phyloP scores from a whole-genome alignment of 2,888 invertebrate genomes.

The Margaritifera margaritifera region DNA sequence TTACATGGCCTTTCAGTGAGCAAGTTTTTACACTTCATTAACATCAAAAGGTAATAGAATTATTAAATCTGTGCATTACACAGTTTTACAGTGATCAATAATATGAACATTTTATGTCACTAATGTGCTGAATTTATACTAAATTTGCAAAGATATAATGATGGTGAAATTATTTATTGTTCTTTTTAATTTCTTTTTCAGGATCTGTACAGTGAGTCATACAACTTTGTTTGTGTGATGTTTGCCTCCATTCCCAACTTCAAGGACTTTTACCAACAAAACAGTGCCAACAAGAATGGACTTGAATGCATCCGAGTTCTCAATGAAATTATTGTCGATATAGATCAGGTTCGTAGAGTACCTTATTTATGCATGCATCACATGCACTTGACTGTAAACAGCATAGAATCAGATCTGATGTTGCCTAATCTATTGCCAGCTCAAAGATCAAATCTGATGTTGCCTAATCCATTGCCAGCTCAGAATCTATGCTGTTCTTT shows the following conservation, averaged over 20 bases:
- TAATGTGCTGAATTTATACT: too few relatives aligned
- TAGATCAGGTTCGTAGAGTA: slow-evolving; percentile 85
- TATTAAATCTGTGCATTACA: too few relatives aligned
- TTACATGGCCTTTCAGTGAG: too few relatives aligned
- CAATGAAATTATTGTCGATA: slow-evolving; percentile 98
- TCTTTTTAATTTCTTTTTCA: slow-evolving; percentile 73
- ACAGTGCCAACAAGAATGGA: slow-evolving; percentile 96
- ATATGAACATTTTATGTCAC: too few relatives aligned
- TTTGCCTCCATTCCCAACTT: slow-evolving; percentile 99
- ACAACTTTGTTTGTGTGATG: slow-evolving; percentile 95
- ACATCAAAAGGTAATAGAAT: too few relatives aligned
- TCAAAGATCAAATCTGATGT: neutral
- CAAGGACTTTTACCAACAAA: slow-evolving; percentile 96
- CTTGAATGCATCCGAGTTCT: slow-evolving; percentile 92
- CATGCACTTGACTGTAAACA: too few relatives aligned
- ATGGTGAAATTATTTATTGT: neutral
- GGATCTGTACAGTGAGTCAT: slow-evolving; percentile 95
- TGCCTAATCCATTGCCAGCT: too few relatives aligned
- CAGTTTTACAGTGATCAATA: too few relatives aligned
- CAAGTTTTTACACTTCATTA: too few relatives aligned
- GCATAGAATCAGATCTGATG: neutral
- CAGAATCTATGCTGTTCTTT: too few relatives aligned
- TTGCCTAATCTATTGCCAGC: neutral
- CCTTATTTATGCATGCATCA: neutral
- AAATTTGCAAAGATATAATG: too few relatives aligned